Base-by-base conservation (phyloP, 1,140 invertebrate species). In the Dinoponera quadriceps region DNA sequence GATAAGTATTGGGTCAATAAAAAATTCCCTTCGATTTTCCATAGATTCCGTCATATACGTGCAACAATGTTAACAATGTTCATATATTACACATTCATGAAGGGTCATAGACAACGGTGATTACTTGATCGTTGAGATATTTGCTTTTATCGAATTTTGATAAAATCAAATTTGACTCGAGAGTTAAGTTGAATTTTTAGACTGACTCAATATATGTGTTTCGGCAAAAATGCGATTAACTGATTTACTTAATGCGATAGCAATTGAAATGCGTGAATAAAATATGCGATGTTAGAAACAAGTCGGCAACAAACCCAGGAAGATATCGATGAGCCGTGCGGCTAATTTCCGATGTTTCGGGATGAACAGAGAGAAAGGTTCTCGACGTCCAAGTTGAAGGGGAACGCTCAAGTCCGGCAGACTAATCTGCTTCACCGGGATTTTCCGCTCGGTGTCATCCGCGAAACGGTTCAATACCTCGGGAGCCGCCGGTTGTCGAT, bases 341-440 rank as follows among this genome's bases (percentile, higher is more conserved):
- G 97, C 96, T 89, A 97, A 95, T 85, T 92, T 92, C 5, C 96
- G 95, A 93, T 98, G 97, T 55, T 95, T 95, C 0, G 96, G 96
- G 59, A 97, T 95, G 90, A 97, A 98, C 16, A 97, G 93, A 0
- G 97, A 97, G 91, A 98, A 98, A 86, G 96, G 95, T 1, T 96
- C 96, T 48, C 96, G 95, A 75, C 96, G 96, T 22, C 94, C 95
- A 62, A 97, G 93, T 75, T 96, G 93, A 94, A 97, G 92, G 11
- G 96, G 96, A 33, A 96, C 90, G 1, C 94, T 95, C 1, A 97
- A 88, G 91, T 97, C 95, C 0, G 97, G 97, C 13, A 97, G 92
- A 0, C 95, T 94, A 80, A 97, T 97, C 80, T 96, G 94, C 7
- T 95, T 95, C 1, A 97, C 95, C 0, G 94, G 94, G n/a, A 97